Evolutionary conservation across 2,888 invertebrate species (phyloP).

Genomic region (Drosophila aldrichi): DNA sequence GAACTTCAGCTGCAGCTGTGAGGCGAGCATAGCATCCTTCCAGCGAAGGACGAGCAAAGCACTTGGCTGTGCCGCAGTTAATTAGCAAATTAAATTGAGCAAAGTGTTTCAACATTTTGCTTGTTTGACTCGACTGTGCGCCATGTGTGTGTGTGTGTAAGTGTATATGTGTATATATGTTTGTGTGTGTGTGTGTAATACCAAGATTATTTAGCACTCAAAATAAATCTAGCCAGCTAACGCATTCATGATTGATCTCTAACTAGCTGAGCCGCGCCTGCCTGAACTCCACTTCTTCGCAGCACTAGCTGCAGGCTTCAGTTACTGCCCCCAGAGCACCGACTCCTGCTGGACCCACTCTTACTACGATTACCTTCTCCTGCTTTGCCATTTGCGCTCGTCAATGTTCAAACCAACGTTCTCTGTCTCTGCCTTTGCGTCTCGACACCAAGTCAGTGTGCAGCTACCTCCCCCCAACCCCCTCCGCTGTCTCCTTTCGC

Average conservation of each 20-base stretch:
- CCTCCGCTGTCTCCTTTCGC: background rate
- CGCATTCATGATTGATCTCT: constrained; percentile 54
- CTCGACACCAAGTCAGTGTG: constrained; percentile 2
- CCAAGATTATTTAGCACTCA: constrained; percentile 59
- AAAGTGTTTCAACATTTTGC: constrained; percentile 77
- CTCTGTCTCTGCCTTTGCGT: constrained; percentile 13
- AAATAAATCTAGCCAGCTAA: constrained; percentile 22
- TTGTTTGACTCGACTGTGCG: constrained; percentile 51
- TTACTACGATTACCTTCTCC: constrained; percentile 18
- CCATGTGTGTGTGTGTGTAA: background rate
- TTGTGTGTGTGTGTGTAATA: constrained; percentile 1
- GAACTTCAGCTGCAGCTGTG: constrained; percentile 32
- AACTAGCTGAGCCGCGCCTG: constrained; percentile 5
- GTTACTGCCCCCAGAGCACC: background rate
- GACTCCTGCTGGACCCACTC: background rate
- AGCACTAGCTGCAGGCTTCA: constrained; percentile 14
- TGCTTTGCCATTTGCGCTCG: constrained; percentile 12
- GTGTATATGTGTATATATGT: background rate
- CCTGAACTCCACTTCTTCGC: constrained; percentile 23
- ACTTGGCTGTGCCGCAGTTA: constrained; percentile 65
- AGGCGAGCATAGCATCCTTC: constrained; percentile 1
- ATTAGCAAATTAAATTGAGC: constrained; percentile 83
- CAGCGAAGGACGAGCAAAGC: constrained; percentile 27
- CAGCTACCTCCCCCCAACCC: too few relatives aligned
- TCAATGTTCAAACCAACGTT: constrained; percentile 32